These are phyloP conservation scores for Myrmophylax atrothorax DNA, from an alignment of 2,113 vertebrate genomes.

Conservation along the genomic window DNA sequence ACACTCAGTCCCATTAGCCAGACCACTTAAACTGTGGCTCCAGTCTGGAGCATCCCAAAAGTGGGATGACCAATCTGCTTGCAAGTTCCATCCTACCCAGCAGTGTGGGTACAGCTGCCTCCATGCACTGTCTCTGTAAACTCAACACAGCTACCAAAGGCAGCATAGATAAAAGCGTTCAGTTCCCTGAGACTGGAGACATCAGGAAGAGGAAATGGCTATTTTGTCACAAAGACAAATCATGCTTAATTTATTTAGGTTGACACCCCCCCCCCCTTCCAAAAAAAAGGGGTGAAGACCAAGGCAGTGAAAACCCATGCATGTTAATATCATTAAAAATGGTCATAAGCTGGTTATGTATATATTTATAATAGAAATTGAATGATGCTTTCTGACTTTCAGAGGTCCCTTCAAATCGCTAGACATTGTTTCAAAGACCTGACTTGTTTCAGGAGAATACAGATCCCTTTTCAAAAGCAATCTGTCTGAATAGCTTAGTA, in stretches of 20 bases:
- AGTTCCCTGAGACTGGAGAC: background rate
- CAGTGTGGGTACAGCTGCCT: background rate
- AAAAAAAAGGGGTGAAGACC: background rate
- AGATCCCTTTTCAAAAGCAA: background rate
- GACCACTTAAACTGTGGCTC: background rate
- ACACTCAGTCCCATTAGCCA: background rate
- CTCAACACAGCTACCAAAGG: background rate
- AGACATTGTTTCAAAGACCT: background rate
- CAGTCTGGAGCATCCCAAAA: background rate
- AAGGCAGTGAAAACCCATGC: background rate
- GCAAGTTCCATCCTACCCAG: background rate
- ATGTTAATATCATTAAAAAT: background rate
- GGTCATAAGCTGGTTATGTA: background rate
- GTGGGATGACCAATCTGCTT: background rate
- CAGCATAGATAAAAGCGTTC: rapidly evolving
- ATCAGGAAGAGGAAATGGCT: background rate
- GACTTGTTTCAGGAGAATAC: background rate
- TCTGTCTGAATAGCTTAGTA: background rate
- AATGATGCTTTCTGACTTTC: background rate
- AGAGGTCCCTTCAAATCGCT: background rate
- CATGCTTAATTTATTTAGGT: background rate
- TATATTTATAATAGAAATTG: background rate
- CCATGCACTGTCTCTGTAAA: background rate
- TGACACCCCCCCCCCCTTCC: background rate
- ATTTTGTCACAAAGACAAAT: background rate